Conservation (phyloP, 2,113 vertebrate genomes). For the Lota lota region DNA sequence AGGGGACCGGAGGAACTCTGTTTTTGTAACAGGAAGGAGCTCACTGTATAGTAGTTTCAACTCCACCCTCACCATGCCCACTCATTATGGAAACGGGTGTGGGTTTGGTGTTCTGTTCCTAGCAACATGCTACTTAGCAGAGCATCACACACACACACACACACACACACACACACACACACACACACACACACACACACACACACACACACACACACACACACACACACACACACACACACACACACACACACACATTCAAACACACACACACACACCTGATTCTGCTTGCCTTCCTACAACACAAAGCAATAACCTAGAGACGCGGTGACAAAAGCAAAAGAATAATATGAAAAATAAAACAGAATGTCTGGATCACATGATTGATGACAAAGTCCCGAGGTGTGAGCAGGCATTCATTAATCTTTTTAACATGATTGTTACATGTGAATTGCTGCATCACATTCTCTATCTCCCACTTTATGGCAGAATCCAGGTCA, state of each 20-base stretch:
- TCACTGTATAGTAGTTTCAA: too few species aligned
- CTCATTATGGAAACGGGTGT: too few species aligned
- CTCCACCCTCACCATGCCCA: too few species aligned
- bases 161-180: too few species aligned
- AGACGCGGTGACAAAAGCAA: background rate
- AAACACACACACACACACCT: constrained; percentile 8
- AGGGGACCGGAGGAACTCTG: too few species aligned
- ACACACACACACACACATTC: background rate
- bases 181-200: background rate
- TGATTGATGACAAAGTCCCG: constrained; percentile 41
- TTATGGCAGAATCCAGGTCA: constrained; percentile 24
- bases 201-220: background rate
- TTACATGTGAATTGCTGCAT: constrained; percentile 43
- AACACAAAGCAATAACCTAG: constrained; percentile 21
- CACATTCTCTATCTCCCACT: constrained; percentile 6
- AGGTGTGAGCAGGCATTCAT: constrained; percentile 26
- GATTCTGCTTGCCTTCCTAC: constrained; percentile 39
- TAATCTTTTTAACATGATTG: constrained; percentile 48
- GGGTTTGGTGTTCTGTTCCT: too few species aligned
- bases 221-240: background rate
- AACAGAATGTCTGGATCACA: constrained; percentile 42
- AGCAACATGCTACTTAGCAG: too few species aligned
- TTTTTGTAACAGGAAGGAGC: too few species aligned
- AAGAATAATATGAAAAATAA: constrained; percentile 24
- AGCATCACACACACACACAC: too few species aligned